Conservation (phyloP, 2,797 vertebrate species). For the Amblyraja radiata region DNA sequence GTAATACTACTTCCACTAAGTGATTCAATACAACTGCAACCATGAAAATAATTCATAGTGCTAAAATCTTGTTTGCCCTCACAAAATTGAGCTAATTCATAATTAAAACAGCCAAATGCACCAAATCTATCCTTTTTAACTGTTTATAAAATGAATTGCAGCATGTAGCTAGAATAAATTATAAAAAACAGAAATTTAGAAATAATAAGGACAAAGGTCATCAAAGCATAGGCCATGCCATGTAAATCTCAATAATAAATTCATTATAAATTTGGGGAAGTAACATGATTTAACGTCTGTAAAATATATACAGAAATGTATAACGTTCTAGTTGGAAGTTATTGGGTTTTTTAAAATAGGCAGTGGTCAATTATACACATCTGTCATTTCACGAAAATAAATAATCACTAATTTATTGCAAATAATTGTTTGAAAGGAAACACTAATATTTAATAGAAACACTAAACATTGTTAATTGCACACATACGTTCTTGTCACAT, state of each 20-base stretch:
- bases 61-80: neutral
- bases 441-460: too few relatives aligned
- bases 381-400: neutral
- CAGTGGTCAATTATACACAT: neutral
- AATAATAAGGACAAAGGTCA: neutral
- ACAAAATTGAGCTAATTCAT: neutral
- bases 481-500: conserved; percentile 89
- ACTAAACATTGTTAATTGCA: conserved; percentile 32
- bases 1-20: neutral
- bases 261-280: neutral
- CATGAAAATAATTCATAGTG: neutral
- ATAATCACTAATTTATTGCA: neutral
- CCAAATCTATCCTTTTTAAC: neutral
- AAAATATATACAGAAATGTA: neutral
- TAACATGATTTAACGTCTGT: neutral
- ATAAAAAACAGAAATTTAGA: neutral
- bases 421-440: neutral
- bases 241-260: neutral
- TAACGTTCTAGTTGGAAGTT: neutral
- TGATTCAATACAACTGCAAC: neutral
- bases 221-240: neutral
- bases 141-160: neutral
- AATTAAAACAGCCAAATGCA: neutral
- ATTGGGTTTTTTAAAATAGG: neutral
- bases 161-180: neutral